A percentile compares a stretch with the other conserved stretches of the same genome.
phyloP scores from a whole-genome alignment of 1,140 invertebrate species.

The Tenebrio molitor region DNA sequence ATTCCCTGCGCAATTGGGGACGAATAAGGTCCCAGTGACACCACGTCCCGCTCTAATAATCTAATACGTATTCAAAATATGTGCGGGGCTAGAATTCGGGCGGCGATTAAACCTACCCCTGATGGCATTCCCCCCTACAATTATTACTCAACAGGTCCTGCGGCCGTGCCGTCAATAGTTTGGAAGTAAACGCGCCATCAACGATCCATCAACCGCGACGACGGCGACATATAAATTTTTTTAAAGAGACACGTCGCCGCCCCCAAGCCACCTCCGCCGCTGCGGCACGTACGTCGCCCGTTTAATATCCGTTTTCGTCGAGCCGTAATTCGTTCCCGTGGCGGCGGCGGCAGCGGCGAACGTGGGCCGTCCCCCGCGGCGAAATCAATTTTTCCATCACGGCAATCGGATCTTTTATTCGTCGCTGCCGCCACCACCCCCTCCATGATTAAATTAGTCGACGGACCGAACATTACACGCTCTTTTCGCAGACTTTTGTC shows the following conservation, averaged over 20 bases:
- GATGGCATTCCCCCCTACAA: not conserved
- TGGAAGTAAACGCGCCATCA: not conserved
- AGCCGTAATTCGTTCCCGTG: constrained; percentile 28
- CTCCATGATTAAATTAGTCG: constrained; percentile 22
- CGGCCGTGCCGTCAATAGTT: constrained; percentile 9
- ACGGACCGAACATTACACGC: constrained; percentile 23
- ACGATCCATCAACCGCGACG: not conserved
- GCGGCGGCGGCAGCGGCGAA: constrained; percentile 3
- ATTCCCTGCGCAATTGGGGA: not conserved
- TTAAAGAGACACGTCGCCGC: not conserved
- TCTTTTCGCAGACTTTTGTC: constrained; percentile 36
- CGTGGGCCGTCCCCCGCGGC: constrained; percentile 10
- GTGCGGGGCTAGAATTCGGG: constrained; percentile 33
- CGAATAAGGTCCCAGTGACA: not conserved
- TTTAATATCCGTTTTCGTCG: constrained; percentile 27
- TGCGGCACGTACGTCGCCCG: constrained; percentile 22
- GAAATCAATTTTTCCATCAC: constrained; percentile 38
- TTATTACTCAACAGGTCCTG: constrained; percentile 47
- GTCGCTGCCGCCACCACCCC: constrained; percentile 5
- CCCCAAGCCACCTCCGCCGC: constrained; percentile 10
- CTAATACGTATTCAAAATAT: constrained; percentile 51
- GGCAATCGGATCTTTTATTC: constrained; percentile 33
- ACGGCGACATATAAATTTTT: constrained; percentile 43
- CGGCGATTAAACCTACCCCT: not conserved
- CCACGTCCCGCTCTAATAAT: constrained; percentile 28